Percentiles rank a stretch among this genome's conserved stretches.
These are phyloP conservation scores for Fistularia commersonii DNA, from an alignment of 2,797 vertebrate genomes.

Conservation along the genomic window DNA sequence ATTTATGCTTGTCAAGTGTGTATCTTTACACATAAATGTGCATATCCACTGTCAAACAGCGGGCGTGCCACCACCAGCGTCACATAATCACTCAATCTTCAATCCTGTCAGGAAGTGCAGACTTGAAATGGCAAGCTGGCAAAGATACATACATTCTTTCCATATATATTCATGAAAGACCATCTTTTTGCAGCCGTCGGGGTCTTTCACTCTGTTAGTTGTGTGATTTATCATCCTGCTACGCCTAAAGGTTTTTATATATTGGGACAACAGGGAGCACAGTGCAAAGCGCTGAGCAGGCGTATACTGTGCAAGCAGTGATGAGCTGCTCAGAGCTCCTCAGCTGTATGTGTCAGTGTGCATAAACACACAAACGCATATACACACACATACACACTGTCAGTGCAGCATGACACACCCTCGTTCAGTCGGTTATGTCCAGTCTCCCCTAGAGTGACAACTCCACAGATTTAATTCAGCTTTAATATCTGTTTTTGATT, in stretches of 20 bases:
- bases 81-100: conserved; percentile 43
- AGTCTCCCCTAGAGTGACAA: conserved; percentile 32
- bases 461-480: conserved; percentile 29
- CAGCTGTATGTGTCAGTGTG: conserved; percentile 2
- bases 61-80: conserved; percentile 16
- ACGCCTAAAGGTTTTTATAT: conserved; percentile 41
- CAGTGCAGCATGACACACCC: conserved; percentile 25
- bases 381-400: conserved; percentile 9
- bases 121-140: conserved; percentile 27
- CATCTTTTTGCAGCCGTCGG: conserved; percentile 42
- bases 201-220: conserved; percentile 46
- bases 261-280: conserved; percentile 7
- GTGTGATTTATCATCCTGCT: conserved; percentile 50
- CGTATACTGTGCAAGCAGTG: conserved; percentile 5
- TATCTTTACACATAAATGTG: neutral
- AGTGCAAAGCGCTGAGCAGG: conserved; percentile 28
- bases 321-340: conserved; percentile 25
- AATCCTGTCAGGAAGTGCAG: conserved; percentile 31
- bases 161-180: conserved; percentile 64
- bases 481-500: conserved; percentile 26
- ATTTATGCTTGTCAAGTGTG: conserved; percentile 19
- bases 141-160: conserved; percentile 34
- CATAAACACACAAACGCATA: neutral
- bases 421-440: conserved; percentile 24
- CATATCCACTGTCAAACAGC: conserved; percentile 23